Percentiles rank a stretch among this genome's conserved stretches.
Evolutionary conservation across 2,888 invertebrate species (phyloP).

Genomic region (Pilophorus perplexus): DNA sequence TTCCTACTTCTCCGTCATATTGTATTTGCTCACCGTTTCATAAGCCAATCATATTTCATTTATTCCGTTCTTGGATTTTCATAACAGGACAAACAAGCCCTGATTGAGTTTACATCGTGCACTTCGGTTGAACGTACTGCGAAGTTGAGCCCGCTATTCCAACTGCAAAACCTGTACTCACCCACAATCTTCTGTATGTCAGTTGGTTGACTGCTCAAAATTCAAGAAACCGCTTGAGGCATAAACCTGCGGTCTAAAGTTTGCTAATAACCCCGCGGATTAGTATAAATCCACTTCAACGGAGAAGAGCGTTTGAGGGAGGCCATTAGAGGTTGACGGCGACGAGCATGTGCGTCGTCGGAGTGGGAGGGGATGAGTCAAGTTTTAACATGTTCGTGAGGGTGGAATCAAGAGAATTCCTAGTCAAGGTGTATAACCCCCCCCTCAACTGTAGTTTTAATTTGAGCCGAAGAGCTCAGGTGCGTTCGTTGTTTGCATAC

Average conservation of each 20-base stretch:
- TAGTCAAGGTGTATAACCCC: constrained; percentile 24
- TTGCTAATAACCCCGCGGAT: constrained; percentile 23
- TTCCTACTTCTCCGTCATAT: too few species aligned
- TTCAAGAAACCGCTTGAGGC: constrained; percentile 12
- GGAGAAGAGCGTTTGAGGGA: not conserved
- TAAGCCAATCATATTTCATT: too few species aligned
- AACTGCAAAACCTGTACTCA: too few species aligned
- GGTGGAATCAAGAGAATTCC: constrained; percentile 20
- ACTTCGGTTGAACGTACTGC: too few species aligned
- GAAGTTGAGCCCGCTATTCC: too few species aligned
- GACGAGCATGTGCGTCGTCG: constrained; percentile 6
- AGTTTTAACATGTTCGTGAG: constrained; percentile 1
- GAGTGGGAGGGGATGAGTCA: not conserved
- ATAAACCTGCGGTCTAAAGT: constrained; percentile 2
- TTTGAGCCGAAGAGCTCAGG: not conserved
- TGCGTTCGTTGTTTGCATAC: constrained; percentile 6
- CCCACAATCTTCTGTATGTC: too few species aligned
- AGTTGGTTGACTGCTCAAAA: too few species aligned
- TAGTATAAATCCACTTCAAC: constrained; percentile 19
- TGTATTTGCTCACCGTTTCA: too few species aligned
- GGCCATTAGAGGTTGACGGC: constrained; percentile 16
- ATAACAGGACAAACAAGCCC: too few species aligned
- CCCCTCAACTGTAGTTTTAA: constrained; percentile 25
- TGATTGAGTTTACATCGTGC: too few species aligned
- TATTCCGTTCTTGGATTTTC: too few species aligned